phyloP scores from a whole-genome alignment of 2,888 invertebrate species.

The Lutraria lutraria region DNA sequence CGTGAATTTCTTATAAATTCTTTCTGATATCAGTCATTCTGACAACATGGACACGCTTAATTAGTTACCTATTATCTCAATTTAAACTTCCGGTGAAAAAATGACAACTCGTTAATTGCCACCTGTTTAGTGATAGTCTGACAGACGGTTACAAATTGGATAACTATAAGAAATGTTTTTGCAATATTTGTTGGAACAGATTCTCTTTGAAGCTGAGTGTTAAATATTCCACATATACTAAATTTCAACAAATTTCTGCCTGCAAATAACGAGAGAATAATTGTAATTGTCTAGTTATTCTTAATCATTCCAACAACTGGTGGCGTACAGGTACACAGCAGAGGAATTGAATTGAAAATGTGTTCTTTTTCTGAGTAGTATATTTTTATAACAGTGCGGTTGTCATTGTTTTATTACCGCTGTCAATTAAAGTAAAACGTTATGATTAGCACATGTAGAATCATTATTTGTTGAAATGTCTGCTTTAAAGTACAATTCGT shows the following conservation, averaged over 20 bases:
- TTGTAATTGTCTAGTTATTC: too few species aligned
- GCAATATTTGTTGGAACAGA: not conserved
- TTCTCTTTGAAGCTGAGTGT: not conserved
- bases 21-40: not conserved
- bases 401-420: too few species aligned
- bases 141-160: constrained; percentile 20
- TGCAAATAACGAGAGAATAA: too few species aligned
- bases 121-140: not conserved
- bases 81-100: not conserved
- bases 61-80: not conserved
- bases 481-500: too few species aligned
- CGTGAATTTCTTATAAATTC: not conserved
- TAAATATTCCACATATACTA: not conserved
- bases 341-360: too few species aligned
- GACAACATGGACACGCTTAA: not conserved
- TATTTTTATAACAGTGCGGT: too few species aligned
- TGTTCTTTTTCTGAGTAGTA: too few species aligned
- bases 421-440: too few species aligned
- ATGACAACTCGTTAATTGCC: constrained; percentile 3
- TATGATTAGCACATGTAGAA: too few species aligned
- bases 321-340: too few species aligned
- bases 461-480: too few species aligned
- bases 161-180: not conserved
- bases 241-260: not conserved
- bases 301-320: too few species aligned